Evolutionary conservation across 2,797 vertebrate species (phyloP), one percentile per base, ranked within the genome.

Genomic region (Erithacus rubecula): DNA sequence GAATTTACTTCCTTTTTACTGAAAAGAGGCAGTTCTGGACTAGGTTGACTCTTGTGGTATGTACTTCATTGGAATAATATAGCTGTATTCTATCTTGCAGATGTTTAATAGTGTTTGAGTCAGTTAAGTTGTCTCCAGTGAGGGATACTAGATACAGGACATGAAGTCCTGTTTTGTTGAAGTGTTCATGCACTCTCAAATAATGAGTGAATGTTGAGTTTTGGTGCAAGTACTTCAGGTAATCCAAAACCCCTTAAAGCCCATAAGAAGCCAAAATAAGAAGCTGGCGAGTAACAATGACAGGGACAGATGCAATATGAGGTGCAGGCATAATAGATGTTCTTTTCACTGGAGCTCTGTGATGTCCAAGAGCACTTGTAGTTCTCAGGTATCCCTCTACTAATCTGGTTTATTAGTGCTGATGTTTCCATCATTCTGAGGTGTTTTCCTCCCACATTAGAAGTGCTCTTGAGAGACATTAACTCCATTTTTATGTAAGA

Each of bases 261-360:
- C 96, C 96, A 6, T 96, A 94, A 32, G 97, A 98, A 85, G 97
- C 96, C 83, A 98, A 90, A 93, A 98, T 93, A 71, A 98, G 95
- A 77, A 98, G 96, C 89, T 97, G 95, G 43, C 97, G 95, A 21
- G 96, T 96, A 12, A 95, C 85, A 53, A 96, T 94, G 5, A 94
- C 94, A 68, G 94, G 96, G 32, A 97, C 68, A 72, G 97, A 97
- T 18, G 96, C 15, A 5, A 91, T 97, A 46, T 94, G 74, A 65
- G 94, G 97, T 91, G 83, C 96, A 39, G 97, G 96, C 82, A 97
- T 98, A 69, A 98, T 44, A 26, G 72, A 93, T 69, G 67, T 94
- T 89, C 97, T 98, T 68, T 98, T 71, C 62, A 68, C 78, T 21
- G 39, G 44, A 55, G 97, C 92, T 87, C 96, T 97, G 2, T 98